These are phyloP conservation scores for Crax fasciolata DNA, from an alignment of 2,797 vertebrate genomes.

Conservation along the genomic window DNA sequence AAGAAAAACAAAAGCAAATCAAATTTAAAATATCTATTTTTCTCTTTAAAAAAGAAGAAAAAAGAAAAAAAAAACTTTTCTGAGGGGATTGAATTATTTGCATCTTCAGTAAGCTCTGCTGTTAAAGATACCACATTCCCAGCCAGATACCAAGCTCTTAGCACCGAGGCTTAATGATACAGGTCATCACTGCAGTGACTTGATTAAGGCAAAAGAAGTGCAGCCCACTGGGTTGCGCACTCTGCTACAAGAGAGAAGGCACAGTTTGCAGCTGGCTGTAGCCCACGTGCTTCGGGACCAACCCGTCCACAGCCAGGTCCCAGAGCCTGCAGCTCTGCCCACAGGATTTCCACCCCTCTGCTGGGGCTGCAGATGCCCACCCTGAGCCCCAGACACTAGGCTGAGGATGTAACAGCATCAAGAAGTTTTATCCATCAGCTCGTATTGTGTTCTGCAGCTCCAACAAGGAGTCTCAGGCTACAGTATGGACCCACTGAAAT, in stretches of 20 bases:
- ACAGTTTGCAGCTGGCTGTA: background rate
- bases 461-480: slow-evolving; percentile 36
- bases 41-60: background rate
- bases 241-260: slow-evolving; percentile 49
- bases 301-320: background rate
- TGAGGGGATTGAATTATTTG: slow-evolving; percentile 81
- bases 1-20: slow-evolving; percentile 85
- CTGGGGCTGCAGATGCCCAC: slow-evolving; percentile 8
- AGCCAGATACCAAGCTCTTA: slow-evolving; percentile 87
- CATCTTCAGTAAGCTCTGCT: slow-evolving; percentile 84
- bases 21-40: slow-evolving; percentile 87
- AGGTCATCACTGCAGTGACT: slow-evolving; percentile 89
- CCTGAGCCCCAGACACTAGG: slow-evolving; percentile 21
- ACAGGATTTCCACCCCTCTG: slow-evolving; percentile 26
- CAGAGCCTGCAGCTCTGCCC: background rate
- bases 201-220: slow-evolving; percentile 79
- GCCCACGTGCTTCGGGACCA: background rate
- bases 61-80: slow-evolving; percentile 69
- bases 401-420: background rate
- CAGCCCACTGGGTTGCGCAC: slow-evolving; percentile 42
- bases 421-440: slow-evolving; percentile 67
- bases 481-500: slow-evolving; percentile 57
- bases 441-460: slow-evolving; percentile 44
- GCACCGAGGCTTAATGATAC: slow-evolving; percentile 82
- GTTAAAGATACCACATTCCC: slow-evolving; percentile 86